Conservation (phyloP, 2,888 invertebrate genomes). For the Ypsolopha scabrella region DNA sequence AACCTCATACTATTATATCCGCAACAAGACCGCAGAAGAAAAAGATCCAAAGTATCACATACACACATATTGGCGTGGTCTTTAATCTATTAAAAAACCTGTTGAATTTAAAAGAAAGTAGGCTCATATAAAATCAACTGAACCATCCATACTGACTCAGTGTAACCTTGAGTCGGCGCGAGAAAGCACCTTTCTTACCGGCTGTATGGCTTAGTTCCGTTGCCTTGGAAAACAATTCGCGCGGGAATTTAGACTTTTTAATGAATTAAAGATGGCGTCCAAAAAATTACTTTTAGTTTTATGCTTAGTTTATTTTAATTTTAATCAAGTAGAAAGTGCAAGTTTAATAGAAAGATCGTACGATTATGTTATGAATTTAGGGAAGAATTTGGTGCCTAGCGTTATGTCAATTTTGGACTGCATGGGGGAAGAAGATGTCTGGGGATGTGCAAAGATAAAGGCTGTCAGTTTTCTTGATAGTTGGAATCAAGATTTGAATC, state of each 20-base stretch:
- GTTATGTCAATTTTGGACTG: conserved; percentile 67
- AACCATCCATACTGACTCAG: conserved; percentile 27
- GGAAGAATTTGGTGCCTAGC: conserved; percentile 57
- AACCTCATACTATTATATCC: too few species aligned
- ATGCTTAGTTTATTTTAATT: conserved; percentile 14
- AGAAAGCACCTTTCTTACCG: conserved; percentile 18
- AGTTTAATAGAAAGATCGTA: conserved; percentile 45
- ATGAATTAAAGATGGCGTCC: conserved; percentile 29
- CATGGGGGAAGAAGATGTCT: conserved; percentile 55
- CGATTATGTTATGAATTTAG: conserved; percentile 49
- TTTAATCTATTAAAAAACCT: conserved; percentile 1
- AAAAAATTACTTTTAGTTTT: conserved; percentile 13
- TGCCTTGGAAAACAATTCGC: conserved; percentile 16
- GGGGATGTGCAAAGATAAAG: conserved; percentile 66
- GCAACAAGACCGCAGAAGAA: neutral
- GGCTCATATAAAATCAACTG: conserved; percentile 20
- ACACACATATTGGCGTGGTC: neutral
- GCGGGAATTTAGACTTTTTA: conserved; percentile 13
- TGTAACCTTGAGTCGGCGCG: conserved; percentile 30
- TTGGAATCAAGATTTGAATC: conserved; percentile 44
- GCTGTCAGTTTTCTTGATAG: conserved; percentile 62
- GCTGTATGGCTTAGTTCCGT: neutral
- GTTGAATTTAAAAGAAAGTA: conserved; percentile 34
- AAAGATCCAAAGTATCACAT: neutral
- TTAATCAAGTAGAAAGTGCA: conserved; percentile 35